A percentile compares a stretch with the other conserved stretches of the same genome.
Evolutionary conservation across 2,797 vertebrate genomes (phyloP).

Genomic region (Lacerta agilis): DNA sequence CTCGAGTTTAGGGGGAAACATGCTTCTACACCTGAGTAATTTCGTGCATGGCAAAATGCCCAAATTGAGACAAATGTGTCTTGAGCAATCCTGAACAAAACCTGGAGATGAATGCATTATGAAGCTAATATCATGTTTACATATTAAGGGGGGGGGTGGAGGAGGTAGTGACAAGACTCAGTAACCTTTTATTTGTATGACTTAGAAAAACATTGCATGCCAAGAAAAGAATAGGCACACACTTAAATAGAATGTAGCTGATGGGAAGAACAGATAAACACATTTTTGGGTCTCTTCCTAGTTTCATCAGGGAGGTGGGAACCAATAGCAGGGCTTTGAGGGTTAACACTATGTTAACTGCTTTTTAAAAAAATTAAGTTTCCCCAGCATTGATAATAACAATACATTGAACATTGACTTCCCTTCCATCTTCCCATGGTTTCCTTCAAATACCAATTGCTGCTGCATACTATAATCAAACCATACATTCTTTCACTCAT

Average conservation of each 20-base stretch:
- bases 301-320: background rate
- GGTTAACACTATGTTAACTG: too few species aligned
- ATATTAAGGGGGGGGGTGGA: background rate
- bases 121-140: constrained; percentile 32
- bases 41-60: constrained; percentile 26
- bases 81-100: constrained; percentile 38
- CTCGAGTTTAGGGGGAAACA: constrained; percentile 11
- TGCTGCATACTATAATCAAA: too few species aligned
- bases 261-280: constrained; percentile 2
- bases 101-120: background rate
- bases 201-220: constrained; percentile 30
- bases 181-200: constrained; percentile 36
- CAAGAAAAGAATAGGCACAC: constrained; percentile 23
- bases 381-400: too few species aligned
- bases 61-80: background rate
- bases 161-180: constrained; percentile 30
- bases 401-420: too few species aligned
- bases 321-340: background rate
- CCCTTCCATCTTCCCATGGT: too few species aligned
- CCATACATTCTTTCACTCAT: too few species aligned
- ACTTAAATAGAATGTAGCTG: too few species aligned
- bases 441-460: too few species aligned
- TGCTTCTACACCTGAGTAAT: background rate
- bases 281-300: constrained; percentile 23
- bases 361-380: too few species aligned